Evolutionary conservation across 1,140 invertebrate species (phyloP), one percentile per base, ranked within the genome.

Genomic region (Aphelinus certus): DNA sequence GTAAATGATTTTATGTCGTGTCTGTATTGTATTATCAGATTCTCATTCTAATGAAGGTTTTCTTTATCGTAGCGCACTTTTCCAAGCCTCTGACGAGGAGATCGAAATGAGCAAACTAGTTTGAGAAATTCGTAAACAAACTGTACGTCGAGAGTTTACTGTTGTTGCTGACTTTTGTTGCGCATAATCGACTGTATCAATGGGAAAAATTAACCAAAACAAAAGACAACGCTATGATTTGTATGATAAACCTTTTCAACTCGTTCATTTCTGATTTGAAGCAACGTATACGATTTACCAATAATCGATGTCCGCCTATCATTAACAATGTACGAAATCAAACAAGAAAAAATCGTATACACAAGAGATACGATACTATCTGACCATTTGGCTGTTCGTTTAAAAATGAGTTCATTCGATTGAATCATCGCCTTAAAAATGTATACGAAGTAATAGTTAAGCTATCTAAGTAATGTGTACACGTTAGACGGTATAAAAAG

Each of bases 401-500:
- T 85, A 83, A 81, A 81, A 83, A 88, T 83, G 83, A 87, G 83
- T 88, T 88, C 85, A 88, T 85, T 85, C 85, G 82, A 88, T 88
- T 88, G 85, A 88, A 88, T 88, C 86, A 88, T 88, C 87, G 87
- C 87, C 87, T 88, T 88, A 88, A 88, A 88, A 87, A 88, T 88
- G 87, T 88, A 88, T 88, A 88, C 87, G 87, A 88, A 88, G 80
- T 88, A 87, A 88, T 84, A 83, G 78, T 76, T 86, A 88, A 88
- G 86, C 83, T 88, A 87, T 86, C 81, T 87, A 88, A 88, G 83
- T 87, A 88, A 88, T 88, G 85, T 53, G 87, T 86, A 76, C 86
- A 86, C 82, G 81, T 86, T 88, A 87, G 84, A 86, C 80, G 82
- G 81, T 85, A 84, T 81, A 80, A 79, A 81, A 76, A 60, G 68